These are phyloP conservation scores for Metallyticus violacea DNA, from an alignment of 2,888 invertebrate genomes.

Conservation along the genomic window DNA sequence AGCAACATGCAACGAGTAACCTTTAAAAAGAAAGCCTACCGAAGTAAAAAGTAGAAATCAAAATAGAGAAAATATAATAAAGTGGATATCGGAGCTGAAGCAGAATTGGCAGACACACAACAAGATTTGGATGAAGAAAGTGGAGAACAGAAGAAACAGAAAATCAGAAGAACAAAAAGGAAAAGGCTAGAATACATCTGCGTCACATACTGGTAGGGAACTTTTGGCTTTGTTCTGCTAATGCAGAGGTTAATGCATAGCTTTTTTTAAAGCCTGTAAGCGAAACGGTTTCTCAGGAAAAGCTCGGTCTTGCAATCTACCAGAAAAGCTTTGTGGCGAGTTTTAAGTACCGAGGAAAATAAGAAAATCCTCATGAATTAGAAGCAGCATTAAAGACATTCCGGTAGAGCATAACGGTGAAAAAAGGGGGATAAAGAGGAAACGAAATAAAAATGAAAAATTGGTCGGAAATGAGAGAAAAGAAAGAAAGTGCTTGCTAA, in stretches of 20 bases:
- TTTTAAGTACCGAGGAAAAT: background rate
- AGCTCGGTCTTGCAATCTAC: background rate
- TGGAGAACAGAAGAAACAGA: background rate
- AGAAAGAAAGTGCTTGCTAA: background rate
- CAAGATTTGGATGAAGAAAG: background rate
- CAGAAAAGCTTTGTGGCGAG: background rate
- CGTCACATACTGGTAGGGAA: no score
- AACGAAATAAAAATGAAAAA: background rate
- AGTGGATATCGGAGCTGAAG: background rate
- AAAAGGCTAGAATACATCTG: background rate
- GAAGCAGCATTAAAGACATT: background rate
- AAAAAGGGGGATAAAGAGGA: background rate
- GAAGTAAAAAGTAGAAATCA: no score
- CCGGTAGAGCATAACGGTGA: background rate
- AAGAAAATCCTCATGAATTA: background rate
- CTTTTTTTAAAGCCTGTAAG: background rate
- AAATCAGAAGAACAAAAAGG: background rate
- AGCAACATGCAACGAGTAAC: no score
- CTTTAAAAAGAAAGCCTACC: no score
- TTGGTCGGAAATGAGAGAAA: background rate
- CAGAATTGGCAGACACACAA: background rate
- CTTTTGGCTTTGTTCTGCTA: background rate
- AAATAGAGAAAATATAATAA: no score
- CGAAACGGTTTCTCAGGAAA: background rate
- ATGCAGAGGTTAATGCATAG: background rate